Evolutionary conservation across 2,888 invertebrate species (phyloP), one percentile per base, ranked within the genome.

Genomic region (Latrodectus hesperus): DNA sequence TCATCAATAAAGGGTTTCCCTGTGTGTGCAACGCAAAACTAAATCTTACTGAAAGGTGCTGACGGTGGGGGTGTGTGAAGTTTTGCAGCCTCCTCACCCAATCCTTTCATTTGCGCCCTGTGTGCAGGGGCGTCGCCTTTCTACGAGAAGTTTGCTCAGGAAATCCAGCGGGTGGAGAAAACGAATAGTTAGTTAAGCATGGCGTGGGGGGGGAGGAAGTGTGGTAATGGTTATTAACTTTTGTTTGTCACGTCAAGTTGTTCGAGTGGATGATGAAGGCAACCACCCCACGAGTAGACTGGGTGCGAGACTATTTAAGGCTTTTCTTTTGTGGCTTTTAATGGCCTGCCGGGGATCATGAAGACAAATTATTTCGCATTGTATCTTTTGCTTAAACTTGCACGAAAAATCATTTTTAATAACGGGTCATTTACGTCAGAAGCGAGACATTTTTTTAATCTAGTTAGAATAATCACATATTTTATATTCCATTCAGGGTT

Each of bases 101-200:
- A 12, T 60, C 14, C 14, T 60, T 60, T 60, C n/a, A 60, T 16
- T 60, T n/a, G 60, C 60, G 12, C 14, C n/a, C 60, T 60, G 38
- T 38, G 38, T n/a, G 60, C 60, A 60, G 60, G 60, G 60, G 60
- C 60, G 60, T 60, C 60, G 60, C 60, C 60, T 60, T n/a, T n/a
- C 12, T n/a, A 12, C 12, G n/a, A n/a, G n/a, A 60, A 11, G 60
- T 60, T 60, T 60, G 60, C 60, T 12, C 60, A 60, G 60, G 60
- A 60, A 60, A 60, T 60, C 60, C 60, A 60, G 14, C 14, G 60
- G 14, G 60, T 60, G 14, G 14, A 16, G 60, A 60, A n/a, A 60
- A 60, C n/a, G 12, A 60, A 60, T 60, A 60, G 60, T 60, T 60
- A 60, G 60, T 60, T 60, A 60, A 60, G 60, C 11, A n/a, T 60